Evolutionary conservation across 2,113 vertebrate species (phyloP).

Genomic region (Coptodon bakossiorum): DNA sequence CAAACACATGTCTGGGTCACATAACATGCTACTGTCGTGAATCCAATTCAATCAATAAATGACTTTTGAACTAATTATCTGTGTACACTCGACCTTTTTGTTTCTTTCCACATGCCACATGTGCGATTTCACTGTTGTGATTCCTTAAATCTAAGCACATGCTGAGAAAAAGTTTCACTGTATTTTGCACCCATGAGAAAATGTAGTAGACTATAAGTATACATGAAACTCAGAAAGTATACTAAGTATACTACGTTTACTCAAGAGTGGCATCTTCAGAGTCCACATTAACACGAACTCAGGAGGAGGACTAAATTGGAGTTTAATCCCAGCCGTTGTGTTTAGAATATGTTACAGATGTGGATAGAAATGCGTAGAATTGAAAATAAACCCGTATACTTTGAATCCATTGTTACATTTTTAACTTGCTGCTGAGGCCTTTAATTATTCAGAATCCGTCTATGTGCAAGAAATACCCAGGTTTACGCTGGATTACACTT

Average conservation of each 20-base stretch:
- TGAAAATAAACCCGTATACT: constrained; percentile 11
- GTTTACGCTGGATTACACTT: background rate
- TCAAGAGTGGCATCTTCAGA: constrained; percentile 44
- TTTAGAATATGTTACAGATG: background rate
- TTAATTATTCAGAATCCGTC: constrained; percentile 57
- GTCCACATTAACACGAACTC: background rate
- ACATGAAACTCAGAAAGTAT: constrained; percentile 64
- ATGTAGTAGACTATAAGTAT: constrained; percentile 82
- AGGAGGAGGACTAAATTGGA: background rate
- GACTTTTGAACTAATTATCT: background rate
- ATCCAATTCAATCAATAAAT: background rate
- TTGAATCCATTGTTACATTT: constrained; percentile 41
- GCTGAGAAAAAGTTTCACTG: background rate
- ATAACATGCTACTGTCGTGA: background rate
- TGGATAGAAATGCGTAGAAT: constrained; percentile 18
- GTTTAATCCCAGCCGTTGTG: background rate
- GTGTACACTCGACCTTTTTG: background rate
- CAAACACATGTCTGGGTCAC: background rate
- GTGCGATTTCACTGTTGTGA: background rate
- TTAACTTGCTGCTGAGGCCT: constrained; percentile 15
- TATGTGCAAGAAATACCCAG: constrained; percentile 7
- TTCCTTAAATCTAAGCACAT: background rate
- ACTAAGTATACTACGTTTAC: constrained; percentile 83
- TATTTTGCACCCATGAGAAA: constrained; percentile 59
- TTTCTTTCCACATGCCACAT: background rate